Percentiles rank a stretch among this genome's conserved stretches.
phyloP scores from a whole-genome alignment of 1,140 invertebrate genomes.

The Drosophila sproati region DNA sequence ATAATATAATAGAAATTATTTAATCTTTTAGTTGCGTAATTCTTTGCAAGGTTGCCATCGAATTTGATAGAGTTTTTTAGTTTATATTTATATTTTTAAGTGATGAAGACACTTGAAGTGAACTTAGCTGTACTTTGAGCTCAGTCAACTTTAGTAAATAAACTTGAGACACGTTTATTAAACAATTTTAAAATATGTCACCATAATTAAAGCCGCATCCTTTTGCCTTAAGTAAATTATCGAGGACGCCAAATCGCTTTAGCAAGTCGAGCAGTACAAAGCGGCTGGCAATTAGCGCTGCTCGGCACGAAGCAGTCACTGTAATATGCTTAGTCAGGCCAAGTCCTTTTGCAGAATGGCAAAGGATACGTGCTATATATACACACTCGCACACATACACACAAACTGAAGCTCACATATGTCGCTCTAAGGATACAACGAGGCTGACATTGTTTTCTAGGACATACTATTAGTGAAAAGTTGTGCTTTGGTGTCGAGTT shows the following conservation, averaged over 20 bases:
- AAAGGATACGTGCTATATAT: slow-evolving; percentile 61
- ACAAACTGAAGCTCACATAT: slow-evolving; percentile 3
- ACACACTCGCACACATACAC: slow-evolving; percentile 17
- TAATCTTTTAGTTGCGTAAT: slow-evolving; percentile 16
- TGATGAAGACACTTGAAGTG: neutral
- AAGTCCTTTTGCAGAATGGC: slow-evolving; percentile 53
- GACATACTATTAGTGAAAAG: slow-evolving; percentile 61
- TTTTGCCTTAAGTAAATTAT: slow-evolving; percentile 74
- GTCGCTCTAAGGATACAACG: slow-evolving; percentile 24
- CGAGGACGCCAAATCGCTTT: slow-evolving; percentile 70
- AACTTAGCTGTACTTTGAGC: neutral
- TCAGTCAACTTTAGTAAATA: neutral
- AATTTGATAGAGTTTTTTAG: neutral
- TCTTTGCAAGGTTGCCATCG: slow-evolving; percentile 11
- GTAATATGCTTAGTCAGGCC: slow-evolving; percentile 74
- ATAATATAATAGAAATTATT: slow-evolving; percentile 22
- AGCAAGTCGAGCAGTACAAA: slow-evolving; percentile 56
- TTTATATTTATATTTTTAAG: neutral
- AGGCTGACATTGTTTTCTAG: slow-evolving; percentile 71
- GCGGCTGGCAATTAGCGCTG: slow-evolving; percentile 72
- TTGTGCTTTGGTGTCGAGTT: slow-evolving; percentile 43
- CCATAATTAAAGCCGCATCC: slow-evolving; percentile 40
- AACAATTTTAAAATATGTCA: slow-evolving; percentile 41
- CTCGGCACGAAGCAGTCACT: slow-evolving; percentile 39
- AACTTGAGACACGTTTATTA: slow-evolving; percentile 36